Evolutionary conservation across 37 sponge, comb jelly and placozoan species (phyloP), one percentile per base, ranked within the genome.

Genomic region (Mnemiopsis leidyi): DNA sequence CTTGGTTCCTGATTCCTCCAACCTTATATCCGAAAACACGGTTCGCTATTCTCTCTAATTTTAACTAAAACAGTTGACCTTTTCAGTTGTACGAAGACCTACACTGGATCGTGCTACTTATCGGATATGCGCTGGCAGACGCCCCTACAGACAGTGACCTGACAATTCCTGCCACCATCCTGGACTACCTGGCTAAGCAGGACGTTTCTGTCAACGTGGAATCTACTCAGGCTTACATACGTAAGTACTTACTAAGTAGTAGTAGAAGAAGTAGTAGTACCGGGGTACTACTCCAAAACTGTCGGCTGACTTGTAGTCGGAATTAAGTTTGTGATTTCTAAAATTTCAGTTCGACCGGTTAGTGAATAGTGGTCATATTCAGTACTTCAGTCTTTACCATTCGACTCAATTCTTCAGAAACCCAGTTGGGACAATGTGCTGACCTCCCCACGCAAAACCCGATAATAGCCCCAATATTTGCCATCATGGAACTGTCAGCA

Each of bases 131-230:
- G 7, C 82, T 79, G 7, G 33, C 82, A 29, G 82, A 79, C 21
- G 82, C 82, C 82, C 35, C 82, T 21, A 79, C 82, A 29, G 82
- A 79, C 36, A 32, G 31, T 7, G 82, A 69, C n/a, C 73, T 69
- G 2, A 69, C 73, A 5, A 69, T 69, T 25, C 73, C 73, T 20
- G 73, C 73, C 73, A 21, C 73, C n/a, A 69, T 69, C 29, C 73
- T 69, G n/a, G 73, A 69, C 24, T 69, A 23, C n/a, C 29, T 69
- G 23, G 73, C 73, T 69, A 69, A 48, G 13, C 61, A 48, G 13
- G 61, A 48, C 13, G 61, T 48, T 48, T 13, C 61, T 48, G 9
- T 48, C 61, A 48, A 48, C 13, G 61, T 48, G 5, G 61, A 48
- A 13, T 48, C 61, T 18, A 48, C 61, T 13, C 61, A 48, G 13